Base-by-base conservation (phyloP, 2,888 invertebrate genomes). In the Torymus auratus region DNA sequence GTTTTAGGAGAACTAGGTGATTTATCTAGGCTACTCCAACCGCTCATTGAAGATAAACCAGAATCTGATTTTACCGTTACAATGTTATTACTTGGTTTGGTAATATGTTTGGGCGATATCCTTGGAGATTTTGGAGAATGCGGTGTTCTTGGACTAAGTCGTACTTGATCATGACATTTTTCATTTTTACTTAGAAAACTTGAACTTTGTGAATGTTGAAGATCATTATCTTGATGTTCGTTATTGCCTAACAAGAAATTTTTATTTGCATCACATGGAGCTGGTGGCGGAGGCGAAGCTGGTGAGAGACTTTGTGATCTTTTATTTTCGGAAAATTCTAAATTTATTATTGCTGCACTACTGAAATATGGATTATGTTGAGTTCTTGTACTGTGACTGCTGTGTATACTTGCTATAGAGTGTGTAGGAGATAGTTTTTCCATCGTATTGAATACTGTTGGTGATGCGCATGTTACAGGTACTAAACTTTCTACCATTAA, bases 41-140 rank as follows among this genome's bases (percentile, higher is more conserved):
- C 96, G 87, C 96, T 96, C 95, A 96, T 95, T 7, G 96, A 96
- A 0, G 96, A 96, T 71, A 97, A 91, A 0, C 96, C 96, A 0
- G 96, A 96, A 89, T 97, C 96, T 0, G 96, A 96, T 90, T 96
- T 96, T 0, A 95, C 95, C 5, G 95, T 93, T 2, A 94, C 94
- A 82, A 95, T 94, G 88, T 94, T 94, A 50, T 92, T 93, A 83
- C 92, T 93, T 81, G 91, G 91, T 84, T 94, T 93, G 88, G 93
- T 93, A 20, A 93, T 89, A 86, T 94, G 93, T 88, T 95, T 95
- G 23, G 95, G 95, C 55, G 95, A 95, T 2, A 94, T 93, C 91
- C 94, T 93, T 11, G 95, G 95, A 50, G 95, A 95, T 89, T 94
- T 95, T 5, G 95, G 95, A 28, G 95, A 95, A 82, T 93, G 92